Percentiles rank a stretch among this genome's conserved stretches.
Evolutionary conservation across 2,888 invertebrate genomes (phyloP).

Genomic region (Cynaeus angustus): DNA sequence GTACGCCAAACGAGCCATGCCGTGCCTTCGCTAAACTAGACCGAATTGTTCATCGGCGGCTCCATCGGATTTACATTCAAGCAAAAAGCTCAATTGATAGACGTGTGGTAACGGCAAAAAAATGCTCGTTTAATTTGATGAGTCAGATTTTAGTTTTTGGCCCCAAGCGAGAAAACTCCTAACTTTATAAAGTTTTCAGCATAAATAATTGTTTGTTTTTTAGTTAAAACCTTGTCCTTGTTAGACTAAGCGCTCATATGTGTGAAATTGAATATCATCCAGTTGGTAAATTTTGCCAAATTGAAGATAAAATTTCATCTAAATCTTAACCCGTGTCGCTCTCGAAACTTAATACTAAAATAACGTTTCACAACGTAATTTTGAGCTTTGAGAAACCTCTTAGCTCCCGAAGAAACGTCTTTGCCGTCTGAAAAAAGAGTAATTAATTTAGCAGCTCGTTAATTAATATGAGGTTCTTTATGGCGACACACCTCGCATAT

Average conservation of each 20-base stretch:
- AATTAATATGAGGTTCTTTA: conserved; percentile 13
- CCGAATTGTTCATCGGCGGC: conserved; percentile 19
- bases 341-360: too few species aligned
- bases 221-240: too few species aligned
- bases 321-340: too few species aligned
- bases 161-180: too few species aligned
- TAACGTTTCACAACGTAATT: too few species aligned
- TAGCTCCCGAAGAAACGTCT: background rate
- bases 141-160: background rate
- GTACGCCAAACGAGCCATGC: conserved; percentile 48
- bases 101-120: background rate
- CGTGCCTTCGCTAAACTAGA: conserved; percentile 35
- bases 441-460: conserved; percentile 16
- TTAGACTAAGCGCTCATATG: too few species aligned
- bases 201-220: too few species aligned
- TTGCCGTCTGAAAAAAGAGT: background rate
- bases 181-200: too few species aligned
- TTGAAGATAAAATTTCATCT: too few species aligned
- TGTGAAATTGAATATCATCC: too few species aligned
- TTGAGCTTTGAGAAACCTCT: background rate
- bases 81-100: conserved; percentile 1
- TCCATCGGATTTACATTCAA: conserved; percentile 11
- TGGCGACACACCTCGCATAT: background rate
- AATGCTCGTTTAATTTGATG: background rate
- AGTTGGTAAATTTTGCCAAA: too few species aligned